Base-by-base conservation (phyloP, 2,113 vertebrate species). In the Coturnix japonica region DNA sequence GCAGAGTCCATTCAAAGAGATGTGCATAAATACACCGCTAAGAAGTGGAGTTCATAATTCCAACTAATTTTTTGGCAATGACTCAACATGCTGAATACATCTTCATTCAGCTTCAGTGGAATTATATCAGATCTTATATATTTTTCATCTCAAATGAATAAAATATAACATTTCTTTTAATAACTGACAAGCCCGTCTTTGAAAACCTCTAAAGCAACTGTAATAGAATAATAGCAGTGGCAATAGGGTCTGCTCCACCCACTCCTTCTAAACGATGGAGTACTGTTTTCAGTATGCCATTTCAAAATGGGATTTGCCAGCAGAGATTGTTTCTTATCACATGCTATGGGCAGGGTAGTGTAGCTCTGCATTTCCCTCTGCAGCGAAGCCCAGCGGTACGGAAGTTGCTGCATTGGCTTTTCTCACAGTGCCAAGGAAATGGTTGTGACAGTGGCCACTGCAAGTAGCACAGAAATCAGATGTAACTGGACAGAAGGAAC, bases 251-350 rank as follows among this genome's bases (percentile, higher is more conserved):
- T 87, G 80, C 91, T 91, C 63, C 90, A 60, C 94, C 89, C 53
- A 56, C n/a, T 51, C 65, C 80, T 87, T 22, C 80, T 95, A 94
- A 95, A 97, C 94, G 92, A 95, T 90, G 77, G 86, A 94, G 72
- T 64, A 49, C 43, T 23, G 37, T 59, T 86, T 88, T 47, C 39
- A 43, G 43, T 26, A n/a, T 19, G 37, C 75, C 8, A 3, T 54
- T 94, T 94, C 65, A 64, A 81, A 79, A 75, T 28, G 81, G 74
- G 35, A 51, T 89, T 89, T 90, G 61, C 65, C 83, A 75, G 64
- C 43, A 53, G 74, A 78, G 65, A 46, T 73, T 0, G 0, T 90
- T 94, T 89, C 56, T 87, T 60, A 67, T 70, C 90, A 66, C 0
- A 2, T 89, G 80, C 53, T 59, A 6, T 1, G 9, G 35, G 0